Conservation (phyloP, 2,888 invertebrate genomes). For the Sesamia inferens region DNA sequence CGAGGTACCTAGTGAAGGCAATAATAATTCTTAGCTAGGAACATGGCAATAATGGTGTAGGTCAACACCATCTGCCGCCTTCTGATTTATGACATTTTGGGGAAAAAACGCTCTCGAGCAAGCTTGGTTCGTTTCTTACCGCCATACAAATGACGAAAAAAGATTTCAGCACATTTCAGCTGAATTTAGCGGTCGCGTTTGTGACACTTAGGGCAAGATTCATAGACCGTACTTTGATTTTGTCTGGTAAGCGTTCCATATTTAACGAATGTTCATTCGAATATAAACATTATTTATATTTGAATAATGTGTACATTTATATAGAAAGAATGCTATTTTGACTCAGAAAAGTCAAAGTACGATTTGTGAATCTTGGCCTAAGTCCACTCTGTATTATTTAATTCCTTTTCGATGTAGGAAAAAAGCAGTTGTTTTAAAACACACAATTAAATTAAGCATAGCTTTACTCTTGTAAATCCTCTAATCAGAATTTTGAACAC, state of each 20-base stretch:
- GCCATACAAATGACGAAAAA: constrained; percentile 79
- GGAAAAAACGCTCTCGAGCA: constrained; percentile 79
- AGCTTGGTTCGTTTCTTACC: constrained; percentile 76
- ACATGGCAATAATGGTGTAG: constrained; percentile 86
- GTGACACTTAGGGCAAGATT: constrained; percentile 39
- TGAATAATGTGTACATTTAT: constrained; percentile 1
- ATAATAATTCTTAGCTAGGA: constrained; percentile 85
- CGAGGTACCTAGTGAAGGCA: constrained; percentile 72
- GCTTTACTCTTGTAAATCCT: background rate
- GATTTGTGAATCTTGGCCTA: background rate
- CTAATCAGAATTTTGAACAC: background rate
- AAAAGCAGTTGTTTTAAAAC: background rate
- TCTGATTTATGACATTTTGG: constrained; percentile 85
- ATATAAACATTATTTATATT: background rate
- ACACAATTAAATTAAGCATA: background rate
- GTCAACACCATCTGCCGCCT: constrained; percentile 87
- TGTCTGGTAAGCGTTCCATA: background rate
- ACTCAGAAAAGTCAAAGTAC: background rate
- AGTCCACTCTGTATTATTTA: constrained; percentile 10
- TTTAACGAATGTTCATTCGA: background rate
- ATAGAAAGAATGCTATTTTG: background rate
- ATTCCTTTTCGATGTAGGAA: no score
- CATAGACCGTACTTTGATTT: constrained; percentile 3
- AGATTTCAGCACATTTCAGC: constrained; percentile 78
- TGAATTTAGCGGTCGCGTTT: constrained; percentile 58